Percentiles rank a stretch among this genome's conserved stretches.
These are phyloP conservation scores for Sesamia nonagrioides DNA, from an alignment of 1,140 invertebrate genomes.

Conservation along the genomic window DNA sequence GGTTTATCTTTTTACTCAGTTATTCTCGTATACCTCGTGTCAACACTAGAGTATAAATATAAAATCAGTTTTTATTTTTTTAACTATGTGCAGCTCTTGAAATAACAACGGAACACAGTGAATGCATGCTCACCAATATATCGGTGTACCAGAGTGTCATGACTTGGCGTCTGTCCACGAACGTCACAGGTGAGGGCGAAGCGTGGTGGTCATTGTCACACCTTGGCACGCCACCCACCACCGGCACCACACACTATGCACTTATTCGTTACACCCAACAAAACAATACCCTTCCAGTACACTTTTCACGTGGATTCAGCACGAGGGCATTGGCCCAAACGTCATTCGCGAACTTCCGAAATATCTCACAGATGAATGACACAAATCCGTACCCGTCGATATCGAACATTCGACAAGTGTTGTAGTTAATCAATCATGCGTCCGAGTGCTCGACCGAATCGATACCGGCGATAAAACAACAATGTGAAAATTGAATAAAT, in stretches of 20 bases:
- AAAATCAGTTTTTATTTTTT: not conserved
- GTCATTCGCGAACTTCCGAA: slow-evolving; percentile 59
- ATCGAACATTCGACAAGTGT: slow-evolving; percentile 38
- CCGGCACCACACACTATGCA: slow-evolving; percentile 63
- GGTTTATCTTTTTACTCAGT: not conserved
- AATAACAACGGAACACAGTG: slow-evolving; percentile 13
- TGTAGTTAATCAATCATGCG: slow-evolving; percentile 49
- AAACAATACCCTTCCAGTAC: slow-evolving; percentile 50
- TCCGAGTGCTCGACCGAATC: slow-evolving; percentile 34
- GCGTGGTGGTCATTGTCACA: slow-evolving; percentile 81
- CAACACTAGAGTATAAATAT: not conserved
- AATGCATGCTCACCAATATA: slow-evolving; percentile 78
- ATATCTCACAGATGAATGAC: slow-evolving; percentile 53
- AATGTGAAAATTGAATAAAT: slow-evolving; percentile 50
- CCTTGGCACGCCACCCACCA: slow-evolving; percentile 65
- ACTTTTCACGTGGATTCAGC: slow-evolving; percentile 49
- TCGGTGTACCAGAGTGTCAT: slow-evolving; percentile 86
- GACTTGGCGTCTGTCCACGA: slow-evolving; percentile 80
- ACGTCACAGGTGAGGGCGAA: slow-evolving; percentile 76
- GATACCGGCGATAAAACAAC: slow-evolving; percentile 37
- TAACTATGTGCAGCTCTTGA: slow-evolving; percentile 1
- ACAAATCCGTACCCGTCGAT: slow-evolving; percentile 38
- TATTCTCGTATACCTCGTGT: too few species aligned
- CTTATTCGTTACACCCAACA: slow-evolving; percentile 56
- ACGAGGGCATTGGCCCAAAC: slow-evolving; percentile 57